Percentiles rank a stretch among this genome's conserved stretches.
Conservation (phyloP, 2,797 vertebrate genomes). For the Chiloscyllium punctatum region DNA sequence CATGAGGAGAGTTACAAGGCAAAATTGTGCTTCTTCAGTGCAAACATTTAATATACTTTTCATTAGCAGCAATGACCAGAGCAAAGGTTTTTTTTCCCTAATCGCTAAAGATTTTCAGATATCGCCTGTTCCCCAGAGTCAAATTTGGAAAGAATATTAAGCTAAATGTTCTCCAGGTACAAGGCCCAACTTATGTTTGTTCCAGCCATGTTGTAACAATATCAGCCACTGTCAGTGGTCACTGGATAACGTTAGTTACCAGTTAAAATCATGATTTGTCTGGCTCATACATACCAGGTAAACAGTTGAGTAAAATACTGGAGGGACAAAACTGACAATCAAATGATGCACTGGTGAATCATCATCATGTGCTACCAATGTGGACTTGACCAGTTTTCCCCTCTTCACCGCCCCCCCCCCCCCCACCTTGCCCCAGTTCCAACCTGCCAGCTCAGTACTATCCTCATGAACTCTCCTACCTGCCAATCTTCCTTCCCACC, state of each 20-base stretch:
- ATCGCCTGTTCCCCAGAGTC: not conserved
- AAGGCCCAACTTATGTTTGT: not conserved
- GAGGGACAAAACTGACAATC: not conserved
- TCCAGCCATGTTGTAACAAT: not conserved
- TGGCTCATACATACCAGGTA: not conserved
- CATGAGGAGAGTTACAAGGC: too few species aligned
- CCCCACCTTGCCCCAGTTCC: too few species aligned
- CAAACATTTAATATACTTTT: not conserved
- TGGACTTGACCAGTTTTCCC: too few species aligned
- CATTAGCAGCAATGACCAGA: not conserved
- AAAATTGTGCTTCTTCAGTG: not conserved
- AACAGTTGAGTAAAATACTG: not conserved
- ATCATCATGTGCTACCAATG: not conserved
- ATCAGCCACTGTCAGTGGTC: not conserved
- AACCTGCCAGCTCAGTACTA: too few species aligned
- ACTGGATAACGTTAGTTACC: not conserved
- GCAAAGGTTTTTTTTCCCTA: not conserved
- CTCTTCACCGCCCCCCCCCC: too few species aligned
- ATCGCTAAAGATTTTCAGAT: not conserved
- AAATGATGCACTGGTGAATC: not conserved
- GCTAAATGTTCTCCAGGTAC: not conserved
- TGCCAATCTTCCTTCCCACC: too few species aligned
- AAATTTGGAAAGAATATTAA: not conserved
- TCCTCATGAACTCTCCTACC: too few species aligned
- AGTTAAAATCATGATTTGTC: not conserved